Base-by-base conservation (phyloP, 2,888 invertebrate species). In the Deilephila elpenor region DNA sequence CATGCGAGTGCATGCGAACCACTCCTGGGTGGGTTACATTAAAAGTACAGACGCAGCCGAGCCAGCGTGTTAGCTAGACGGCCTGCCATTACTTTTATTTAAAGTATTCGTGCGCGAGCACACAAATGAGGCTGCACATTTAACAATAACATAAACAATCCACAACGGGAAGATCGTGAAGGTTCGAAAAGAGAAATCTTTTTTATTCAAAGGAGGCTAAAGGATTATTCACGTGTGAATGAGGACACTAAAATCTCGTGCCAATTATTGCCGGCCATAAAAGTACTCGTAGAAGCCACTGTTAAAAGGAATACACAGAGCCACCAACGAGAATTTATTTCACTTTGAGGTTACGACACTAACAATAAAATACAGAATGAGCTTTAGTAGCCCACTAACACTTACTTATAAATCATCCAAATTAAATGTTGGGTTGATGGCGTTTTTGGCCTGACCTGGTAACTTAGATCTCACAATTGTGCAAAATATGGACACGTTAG, bases 1-100 rank as follows among this genome's bases (percentile, higher is more conserved):
- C 51, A 51, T 67, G 67, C 67, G 51, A 51, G 20, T 67, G 67
- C 67, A 51, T 67, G 51, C 67, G 44, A 67, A 67, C 67, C 17
- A 25, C 67, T 14, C 51, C 44, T 25, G 44, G 20, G 51, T 67
- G 44, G 44, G 37, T 44, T 44, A 64, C 67, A 67, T 64, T 20
- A 51, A 67, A 67, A 51, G 25, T 51, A 51, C 44, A 67, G 67
- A 25, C 44, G 51, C 51, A 5, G 7, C 51, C 20, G 44, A 14
- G 44, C 67, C 44, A 67, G 17, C 51, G 67, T 25, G 44, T 67
- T 51, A 67, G 25, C 44, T 14, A 25, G 51, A 44, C 20, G 20
- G 44, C 17, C 17, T 67, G 25, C 44, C 44, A 67, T 44, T 67
- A 67, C 25, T 67, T 67, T 51, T 67, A 67, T 67, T 67, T 67